Base-by-base conservation (phyloP, 2,797 vertebrate genomes). In the Jordanella pulchra region DNA sequence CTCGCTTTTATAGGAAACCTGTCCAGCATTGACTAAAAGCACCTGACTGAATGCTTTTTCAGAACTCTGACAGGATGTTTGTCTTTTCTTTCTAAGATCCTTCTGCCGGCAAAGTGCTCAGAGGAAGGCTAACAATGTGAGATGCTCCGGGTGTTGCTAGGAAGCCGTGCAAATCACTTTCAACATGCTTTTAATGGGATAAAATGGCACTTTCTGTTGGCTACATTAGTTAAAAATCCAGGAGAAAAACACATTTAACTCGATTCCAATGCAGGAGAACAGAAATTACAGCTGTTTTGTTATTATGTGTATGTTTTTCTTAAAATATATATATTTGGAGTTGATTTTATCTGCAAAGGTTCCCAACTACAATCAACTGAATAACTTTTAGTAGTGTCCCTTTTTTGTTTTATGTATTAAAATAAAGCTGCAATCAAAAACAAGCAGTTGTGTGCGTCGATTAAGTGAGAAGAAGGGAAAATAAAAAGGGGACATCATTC, bases 111-210 rank as follows among this genome's bases (percentile, higher is more conserved):
- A 76, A 79, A 85, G 76, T 73, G 79, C 81, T 65, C 69, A 80
- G 56, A 45, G 72, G 75, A 77, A 45, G 69, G 13, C 42, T 70
- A 76, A 79, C 85, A 76, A 90, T 83, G 85, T 63, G 67, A 77
- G 72, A 71, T 78, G 79, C 86, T 91, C 76, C 7, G 25, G 67
- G 81, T 73, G 95, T 95, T 95, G 94, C 94, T 92, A 92, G 89
- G 95, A 87, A 84, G 82, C 91, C 60, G 14, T 13, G 76, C 70
- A 69, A 76, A 78, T 82, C 45, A 80, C 82, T 83, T 86, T 81
- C 71, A 67, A 77, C 77, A 68, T 61, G 82, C 76, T 83, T 85
- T 79, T 82, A 91, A 89, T 72, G 78, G 77, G 75, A 65, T 10
- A 61, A 75, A 73, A 79, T 67, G 67, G 25, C 72, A 50, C 54